Base-by-base conservation (phyloP, 2,113 vertebrate genomes). In the Pithys albifrons region DNA sequence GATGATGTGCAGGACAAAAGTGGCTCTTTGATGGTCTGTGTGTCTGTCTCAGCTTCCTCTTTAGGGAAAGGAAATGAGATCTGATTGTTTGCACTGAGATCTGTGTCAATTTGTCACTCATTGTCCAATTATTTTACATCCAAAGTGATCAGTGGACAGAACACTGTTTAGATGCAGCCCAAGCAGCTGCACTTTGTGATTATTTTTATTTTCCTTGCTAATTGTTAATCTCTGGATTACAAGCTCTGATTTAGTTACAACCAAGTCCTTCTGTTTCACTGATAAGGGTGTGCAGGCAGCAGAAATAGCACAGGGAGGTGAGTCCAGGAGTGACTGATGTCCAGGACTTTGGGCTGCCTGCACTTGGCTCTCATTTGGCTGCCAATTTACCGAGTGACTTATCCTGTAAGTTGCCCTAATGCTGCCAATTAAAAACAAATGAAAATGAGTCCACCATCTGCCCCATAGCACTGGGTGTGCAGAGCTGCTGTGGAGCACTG, bases 41-140 rank as follows among this genome's bases (percentile, higher is more conserved):
- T 28, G 52, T 35, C 73, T 28, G 52, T 35, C 73, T 81, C 27
- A 1, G 8, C 65, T 84, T 43, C 43, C 43, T 41, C 52, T 49
- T 29, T 14, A 20, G 12, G 43, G 73, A 10, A 31, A 13, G 52
- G 48, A n/a, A 19, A 28, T 1, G 3, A 55, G 39, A 13, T 31
- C 18, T 6, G 1, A 0, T 23, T 6, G 3, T 73, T 31, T 23
- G 46, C 55, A 23, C 37, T 6, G 65, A 69, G 48, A 25, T 10
- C 39, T 1, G 1, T 6, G 39, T 48, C 6, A 1, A 2, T 39
- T 24, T 28, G 16, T 67, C 5, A 0, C 54, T 35, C 69, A 12
- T 9, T 54, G 37, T 20, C 1, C 5, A 11, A 12, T 88, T 52
- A 14, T 51, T 71, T 35, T 4, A 1, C 11, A 0, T 46, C 55